Evolutionary conservation across 2,888 invertebrate species (phyloP).

Genomic region (Entomobrya proxima): DNA sequence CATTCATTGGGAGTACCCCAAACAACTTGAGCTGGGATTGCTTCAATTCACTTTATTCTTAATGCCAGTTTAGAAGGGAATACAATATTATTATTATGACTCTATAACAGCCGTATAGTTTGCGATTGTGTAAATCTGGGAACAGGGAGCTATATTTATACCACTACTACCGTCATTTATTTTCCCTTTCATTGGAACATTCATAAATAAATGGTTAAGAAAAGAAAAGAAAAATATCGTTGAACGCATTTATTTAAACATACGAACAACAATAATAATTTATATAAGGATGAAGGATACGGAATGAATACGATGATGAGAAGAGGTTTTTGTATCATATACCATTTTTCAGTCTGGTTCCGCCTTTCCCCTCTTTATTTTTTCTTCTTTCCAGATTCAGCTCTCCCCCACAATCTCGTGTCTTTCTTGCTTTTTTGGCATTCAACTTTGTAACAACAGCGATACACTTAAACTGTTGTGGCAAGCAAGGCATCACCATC

Average conservation of each 20-base stretch:
- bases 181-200: slow-evolving; percentile 24
- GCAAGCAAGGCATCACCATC: slow-evolving; percentile 1
- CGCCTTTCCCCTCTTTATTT: slow-evolving; percentile 14
- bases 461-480: slow-evolving; percentile 23
- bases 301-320: slow-evolving; percentile 7
- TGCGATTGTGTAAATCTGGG: slow-evolving; percentile 10
- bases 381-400: background rate
- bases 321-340: slow-evolving; percentile 31
- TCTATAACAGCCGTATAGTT: slow-evolving; percentile 13
- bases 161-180: background rate
- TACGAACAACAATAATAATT: slow-evolving; percentile 11
- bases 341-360: slow-evolving; percentile 33
- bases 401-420: slow-evolving; percentile 14
- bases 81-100: slow-evolving; percentile 37
- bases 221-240: background rate
- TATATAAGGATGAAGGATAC: slow-evolving; percentile 9
- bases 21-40: slow-evolving; percentile 20
- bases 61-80: slow-evolving; percentile 21
- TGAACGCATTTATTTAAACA: slow-evolving; percentile 25
- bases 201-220: slow-evolving; percentile 27
- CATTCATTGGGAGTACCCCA: slow-evolving; percentile 33
- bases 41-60: slow-evolving; percentile 25
- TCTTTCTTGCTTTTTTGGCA: slow-evolving; percentile 11
- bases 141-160: slow-evolving; percentile 14
- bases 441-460: background rate